Evolutionary conservation across 2,888 invertebrate genomes (phyloP), one percentile per base, ranked within the genome.

Genomic region (Athripsodes cinereus): DNA sequence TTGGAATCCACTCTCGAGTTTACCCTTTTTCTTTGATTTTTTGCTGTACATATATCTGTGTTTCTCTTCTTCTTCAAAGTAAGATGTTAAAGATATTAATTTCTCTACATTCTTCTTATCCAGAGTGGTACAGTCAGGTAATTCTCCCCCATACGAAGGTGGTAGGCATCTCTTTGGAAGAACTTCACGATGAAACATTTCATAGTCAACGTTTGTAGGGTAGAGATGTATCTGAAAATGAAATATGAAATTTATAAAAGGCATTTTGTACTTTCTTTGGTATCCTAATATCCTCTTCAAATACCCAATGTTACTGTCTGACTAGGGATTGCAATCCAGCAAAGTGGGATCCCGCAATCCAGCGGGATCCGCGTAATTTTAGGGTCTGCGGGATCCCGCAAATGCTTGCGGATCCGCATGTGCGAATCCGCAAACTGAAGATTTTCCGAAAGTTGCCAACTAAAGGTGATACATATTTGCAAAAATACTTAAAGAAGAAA

Each of bases 121-220:
- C 1, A 79, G 66, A 0, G 74, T 74, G 60, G 74, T 75, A 0
- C 74, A 73, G 65, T 77, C 76, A 0, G 78, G 75, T 1, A 84
- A 71, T 13, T 80, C 76, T 1, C 87, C 87, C 0, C 84, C 85
- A 66, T 78, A 82, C 69, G 86, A 82, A 0, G 76, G 74, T 0
- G 86, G 86, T 1, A 86, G 68, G 50, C 78, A 78, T 1, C 78
- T 75, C 48, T 78, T 76, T 0, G 84, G 81, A 46, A 86, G 72
- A 16, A 75, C 71, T 1, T 81, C 76, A 61, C 78, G 72, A 67
- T 81, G 79, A 66, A 84, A 82, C 22, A 75, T 74, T 35, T 81
- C 77, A 58, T 82, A 70, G 46, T 84, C 75, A 22, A 80, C 78
- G 44, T 75, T 78, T 59, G 78, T 74, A 58, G 75, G 73, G 71